Conservation (phyloP, 2,888 invertebrate genomes). For the Electrophaes corylata region DNA sequence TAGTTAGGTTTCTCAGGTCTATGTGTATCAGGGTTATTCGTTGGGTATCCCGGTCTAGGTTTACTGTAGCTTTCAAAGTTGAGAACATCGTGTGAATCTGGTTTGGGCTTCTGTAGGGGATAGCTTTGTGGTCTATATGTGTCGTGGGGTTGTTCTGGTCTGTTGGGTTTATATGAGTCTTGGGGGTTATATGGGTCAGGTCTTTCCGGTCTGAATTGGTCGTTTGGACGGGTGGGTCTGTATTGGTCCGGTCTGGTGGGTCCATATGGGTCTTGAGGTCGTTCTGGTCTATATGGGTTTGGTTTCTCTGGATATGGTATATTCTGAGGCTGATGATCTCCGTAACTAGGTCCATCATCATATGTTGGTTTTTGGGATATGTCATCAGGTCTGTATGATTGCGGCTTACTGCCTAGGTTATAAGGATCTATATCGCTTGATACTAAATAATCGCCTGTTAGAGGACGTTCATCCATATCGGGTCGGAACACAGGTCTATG, state of each 20-base stretch:
- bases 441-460: conserved; percentile 56
- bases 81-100: conserved; percentile 51
- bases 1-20: conserved; percentile 64
- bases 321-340: conserved; percentile 64
- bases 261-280: conserved; percentile 47
- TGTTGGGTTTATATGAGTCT: conserved; percentile 12
- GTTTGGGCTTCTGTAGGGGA: conserved; percentile 26
- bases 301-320: conserved; percentile 55
- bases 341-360: conserved; percentile 67
- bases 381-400: conserved; percentile 66
- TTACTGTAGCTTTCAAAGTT: conserved; percentile 59
- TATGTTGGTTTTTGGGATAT: conserved; percentile 59
- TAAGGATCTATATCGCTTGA: conserved; percentile 49
- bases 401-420: conserved; percentile 48
- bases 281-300: conserved; percentile 14
- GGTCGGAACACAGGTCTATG: conserved; percentile 72
- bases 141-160: conserved; percentile 14
- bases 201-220: conserved; percentile 26
- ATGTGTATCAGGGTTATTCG: conserved; percentile 46
- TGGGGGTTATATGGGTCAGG: conserved; percentile 14
- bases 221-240: conserved; percentile 20
- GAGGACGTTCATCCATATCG: conserved; percentile 62
- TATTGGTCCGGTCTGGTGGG: conserved; percentile 11
- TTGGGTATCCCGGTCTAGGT: conserved; percentile 25
- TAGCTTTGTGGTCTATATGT: conserved; percentile 23